phyloP scores from a whole-genome alignment of 2,113 vertebrate species.

The Salvelinus sp. region DNA sequence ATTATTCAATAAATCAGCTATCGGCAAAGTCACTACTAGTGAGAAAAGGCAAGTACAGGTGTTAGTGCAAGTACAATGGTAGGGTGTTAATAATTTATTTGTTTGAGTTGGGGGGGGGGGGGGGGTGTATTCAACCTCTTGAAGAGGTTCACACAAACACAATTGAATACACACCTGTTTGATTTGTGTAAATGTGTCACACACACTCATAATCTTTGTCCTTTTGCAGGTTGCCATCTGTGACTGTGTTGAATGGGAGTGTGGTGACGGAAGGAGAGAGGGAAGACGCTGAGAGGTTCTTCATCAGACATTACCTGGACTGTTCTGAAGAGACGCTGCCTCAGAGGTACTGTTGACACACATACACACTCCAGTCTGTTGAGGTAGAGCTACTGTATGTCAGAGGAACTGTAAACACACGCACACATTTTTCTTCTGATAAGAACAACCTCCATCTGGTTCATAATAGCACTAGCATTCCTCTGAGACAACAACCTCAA shows the following conservation, averaged over 20 bases:
- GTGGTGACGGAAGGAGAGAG: constrained; percentile 84
- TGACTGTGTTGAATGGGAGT: constrained; percentile 88
- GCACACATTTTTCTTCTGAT: background rate
- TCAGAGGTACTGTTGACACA: constrained; percentile 75
- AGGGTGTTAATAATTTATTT: no score
- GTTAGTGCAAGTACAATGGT: no score
- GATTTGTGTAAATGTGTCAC: background rate
- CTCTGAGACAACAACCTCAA: background rate
- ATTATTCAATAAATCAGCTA: no score
- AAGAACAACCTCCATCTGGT: no score
- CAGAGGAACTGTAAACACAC: background rate
- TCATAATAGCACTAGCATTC: background rate
- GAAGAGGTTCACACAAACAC: background rate
- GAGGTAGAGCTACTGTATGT: no score
- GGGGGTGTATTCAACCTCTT: no score
- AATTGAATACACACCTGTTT: background rate
- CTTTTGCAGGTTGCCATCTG: constrained; percentile 82
- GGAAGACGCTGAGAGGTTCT: constrained; percentile 94
- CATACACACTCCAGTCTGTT: background rate
- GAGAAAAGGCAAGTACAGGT: no score
- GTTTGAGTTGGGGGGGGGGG: no score
- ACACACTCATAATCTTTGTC: background rate
- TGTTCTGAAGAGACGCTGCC: constrained; percentile 84
- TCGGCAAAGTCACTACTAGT: no score
- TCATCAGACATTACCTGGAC: constrained; percentile 90